Percentiles rank a stretch among this genome's conserved stretches.
Conservation (phyloP, 1,140 invertebrate species). For the Zaprionus tsacasi region DNA sequence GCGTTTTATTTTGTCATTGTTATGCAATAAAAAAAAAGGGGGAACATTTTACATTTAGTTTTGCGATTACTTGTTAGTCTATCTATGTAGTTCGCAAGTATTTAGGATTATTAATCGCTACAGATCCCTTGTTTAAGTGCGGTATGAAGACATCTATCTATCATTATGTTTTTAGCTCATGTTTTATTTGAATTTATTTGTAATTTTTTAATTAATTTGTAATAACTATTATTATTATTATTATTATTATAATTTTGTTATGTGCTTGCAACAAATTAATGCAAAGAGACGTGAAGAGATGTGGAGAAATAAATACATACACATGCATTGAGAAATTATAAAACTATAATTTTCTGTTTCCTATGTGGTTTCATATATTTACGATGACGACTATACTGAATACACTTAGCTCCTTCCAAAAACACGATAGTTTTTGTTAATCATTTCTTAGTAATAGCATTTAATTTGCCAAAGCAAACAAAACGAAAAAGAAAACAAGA, state of each 20-base stretch:
- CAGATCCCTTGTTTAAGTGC: constrained; percentile 45
- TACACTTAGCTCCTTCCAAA: constrained; percentile 65
- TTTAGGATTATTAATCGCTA: constrained; percentile 37
- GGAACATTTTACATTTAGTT: constrained; percentile 30
- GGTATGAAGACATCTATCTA: constrained; percentile 65
- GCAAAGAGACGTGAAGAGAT: constrained; percentile 45
- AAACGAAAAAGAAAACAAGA: constrained; percentile 33
- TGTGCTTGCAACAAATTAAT: constrained; percentile 76
- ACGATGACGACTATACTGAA: constrained; percentile 35
- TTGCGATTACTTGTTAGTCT: constrained; percentile 54
- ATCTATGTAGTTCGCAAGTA: constrained; percentile 17
- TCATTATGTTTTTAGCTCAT: constrained; percentile 65
- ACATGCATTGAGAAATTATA: constrained; percentile 50
- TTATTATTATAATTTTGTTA: constrained; percentile 72
- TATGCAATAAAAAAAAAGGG: constrained; percentile 39
- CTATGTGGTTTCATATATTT: constrained; percentile 28
- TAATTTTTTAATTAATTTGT: constrained; percentile 74
- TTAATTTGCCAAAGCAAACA: constrained; percentile 62
- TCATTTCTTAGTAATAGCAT: constrained; percentile 50
- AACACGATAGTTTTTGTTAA: constrained; percentile 34
- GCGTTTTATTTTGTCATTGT: constrained; percentile 48
- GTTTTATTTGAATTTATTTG: constrained; percentile 81
- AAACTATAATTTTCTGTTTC: constrained; percentile 30
- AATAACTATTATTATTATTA: constrained; percentile 61
- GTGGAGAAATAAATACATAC: constrained; percentile 74